phyloP scores from a whole-genome alignment of 1,140 invertebrate species.

The Sinella curviseta region DNA sequence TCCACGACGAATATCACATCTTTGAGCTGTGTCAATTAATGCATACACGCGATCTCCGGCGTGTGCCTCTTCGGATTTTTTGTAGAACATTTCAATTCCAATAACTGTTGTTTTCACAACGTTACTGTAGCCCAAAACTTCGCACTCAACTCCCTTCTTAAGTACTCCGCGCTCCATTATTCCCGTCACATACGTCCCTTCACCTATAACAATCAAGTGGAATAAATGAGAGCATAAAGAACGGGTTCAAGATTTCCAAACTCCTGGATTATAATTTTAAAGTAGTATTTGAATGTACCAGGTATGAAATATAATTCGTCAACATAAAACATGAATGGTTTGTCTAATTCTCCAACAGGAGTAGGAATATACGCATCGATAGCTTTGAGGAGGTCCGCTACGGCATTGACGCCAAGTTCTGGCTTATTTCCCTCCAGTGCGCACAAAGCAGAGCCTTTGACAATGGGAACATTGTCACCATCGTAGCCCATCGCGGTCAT shows the following conservation, averaged over 20 bases:
- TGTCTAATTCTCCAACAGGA: slow-evolving; percentile 87
- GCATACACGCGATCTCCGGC: slow-evolving; percentile 96
- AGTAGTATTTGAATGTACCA: slow-evolving; percentile 61
- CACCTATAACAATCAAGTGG: slow-evolving; percentile 58
- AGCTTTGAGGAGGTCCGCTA: slow-evolving; percentile 80
- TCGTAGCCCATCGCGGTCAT: slow-evolving; percentile 90
- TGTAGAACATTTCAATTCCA: slow-evolving; percentile 92
- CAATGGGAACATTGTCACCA: slow-evolving; percentile 80
- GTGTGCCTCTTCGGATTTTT: slow-evolving; percentile 90
- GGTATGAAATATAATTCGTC: slow-evolving; percentile 91
- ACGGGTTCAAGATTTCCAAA: not conserved
- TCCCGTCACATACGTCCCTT: slow-evolving; percentile 95
- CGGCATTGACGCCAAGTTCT: slow-evolving; percentile 78
- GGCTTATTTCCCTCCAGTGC: slow-evolving; percentile 87
- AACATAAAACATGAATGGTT: slow-evolving; percentile 90
- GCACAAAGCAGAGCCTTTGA: slow-evolving; percentile 86
- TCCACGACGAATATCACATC: slow-evolving; percentile 88
- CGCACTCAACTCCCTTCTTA: slow-evolving; percentile 90
- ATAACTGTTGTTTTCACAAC: slow-evolving; percentile 81
- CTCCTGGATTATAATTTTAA: not conserved
- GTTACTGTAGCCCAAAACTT: slow-evolving; percentile 91
- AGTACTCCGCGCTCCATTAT: slow-evolving; percentile 84
- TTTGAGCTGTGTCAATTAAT: slow-evolving; percentile 82
- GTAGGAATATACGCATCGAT: slow-evolving; percentile 87
- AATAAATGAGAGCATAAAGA: slow-evolving; percentile 8